phyloP scores from a whole-genome alignment of 2,113 vertebrate genomes.

The Sceloporus undulatus region DNA sequence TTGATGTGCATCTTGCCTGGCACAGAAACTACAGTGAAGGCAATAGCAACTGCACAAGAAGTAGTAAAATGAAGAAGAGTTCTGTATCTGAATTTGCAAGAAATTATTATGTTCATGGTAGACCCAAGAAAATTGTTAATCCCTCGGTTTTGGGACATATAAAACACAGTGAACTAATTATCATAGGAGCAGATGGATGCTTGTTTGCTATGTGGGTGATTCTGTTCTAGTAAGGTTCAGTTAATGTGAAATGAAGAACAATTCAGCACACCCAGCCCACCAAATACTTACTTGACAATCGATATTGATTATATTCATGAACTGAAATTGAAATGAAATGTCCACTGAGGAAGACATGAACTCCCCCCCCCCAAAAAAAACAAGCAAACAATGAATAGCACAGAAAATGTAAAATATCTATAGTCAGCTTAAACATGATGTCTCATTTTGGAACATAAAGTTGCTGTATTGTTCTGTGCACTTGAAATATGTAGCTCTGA shows the following conservation, averaged over 20 bases:
- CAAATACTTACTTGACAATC: conserved; percentile 45
- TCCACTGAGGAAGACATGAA: not conserved
- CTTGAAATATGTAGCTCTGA: not conserved
- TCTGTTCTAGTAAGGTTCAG: conserved; percentile 37
- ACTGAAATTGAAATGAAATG: conserved; percentile 37
- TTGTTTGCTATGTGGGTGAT: conserved; percentile 53
- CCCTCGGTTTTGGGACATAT: not conserved
- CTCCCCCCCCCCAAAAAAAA: not conserved
- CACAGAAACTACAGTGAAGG: not conserved
- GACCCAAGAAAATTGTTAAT: conserved; percentile 32
- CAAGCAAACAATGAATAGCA: not conserved
- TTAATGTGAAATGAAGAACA: conserved; percentile 56
- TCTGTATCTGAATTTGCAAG: not conserved
- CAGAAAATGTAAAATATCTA: not conserved
- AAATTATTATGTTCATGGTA: conserved; percentile 32
- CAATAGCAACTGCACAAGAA: not conserved
- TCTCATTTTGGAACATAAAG: not conserved
- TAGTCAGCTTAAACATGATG: not conserved
- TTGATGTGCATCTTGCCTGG: not conserved
- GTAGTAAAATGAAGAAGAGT: not conserved
- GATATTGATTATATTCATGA: conserved; percentile 49
- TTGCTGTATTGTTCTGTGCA: not conserved
- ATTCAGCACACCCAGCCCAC: conserved; percentile 29
- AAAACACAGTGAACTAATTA: conserved; percentile 9
- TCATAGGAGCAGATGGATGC: conserved; percentile 42